Evolutionary conservation across 2,888 invertebrate genomes (phyloP), one percentile per base, ranked within the genome.

Genomic region (Falcaria lacertinaria): DNA sequence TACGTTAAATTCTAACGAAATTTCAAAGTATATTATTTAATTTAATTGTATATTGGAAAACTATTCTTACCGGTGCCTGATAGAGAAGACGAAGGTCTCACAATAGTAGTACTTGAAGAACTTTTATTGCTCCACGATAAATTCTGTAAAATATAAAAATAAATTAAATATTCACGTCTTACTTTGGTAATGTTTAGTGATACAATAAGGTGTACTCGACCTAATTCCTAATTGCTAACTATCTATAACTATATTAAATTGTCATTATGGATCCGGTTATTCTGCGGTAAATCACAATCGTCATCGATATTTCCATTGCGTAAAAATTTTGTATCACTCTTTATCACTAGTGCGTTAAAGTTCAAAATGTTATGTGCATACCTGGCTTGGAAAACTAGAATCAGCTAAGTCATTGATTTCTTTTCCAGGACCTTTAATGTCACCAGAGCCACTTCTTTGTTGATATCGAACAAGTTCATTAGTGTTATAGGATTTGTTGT

Each of bases 241-340:
- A 74, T 69, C 63, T 68, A 72, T 57, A 56, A 74, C 60, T 60
- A 71, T 67, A 86, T 87, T 86, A 83, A 84, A 80, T 73, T 72
- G 69, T 72, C 80, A 74, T 88, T 88, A 88, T 36, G 58, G 59
- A 80, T 78, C 88, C 77, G 79, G 87, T 88, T 84, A 52, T 64
- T 64, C 59, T 81, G 84, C 63, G 84, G 84, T 82, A 71, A 78
- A 73, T 75, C 65, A 74, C 54, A 48, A 52, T 47, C 47, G 48
- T 57, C 48, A 64, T 44, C 40, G 35, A 47, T 49, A 50, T 37
- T 45, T 48, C 38, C 39, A 42, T 33, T 38, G 22, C 41, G 40
- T 53, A 44, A 45, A 47, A 32, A 34, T 33, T 15, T 43, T 52
- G 38, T 42, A 38, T 54, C 15, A 6, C 22, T 48, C 42, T 48